Percentiles rank a stretch among this genome's conserved stretches.
These are phyloP conservation scores for Cheiracanthium punctorium DNA, from an alignment of 2,888 invertebrate genomes.

Conservation along the genomic window DNA sequence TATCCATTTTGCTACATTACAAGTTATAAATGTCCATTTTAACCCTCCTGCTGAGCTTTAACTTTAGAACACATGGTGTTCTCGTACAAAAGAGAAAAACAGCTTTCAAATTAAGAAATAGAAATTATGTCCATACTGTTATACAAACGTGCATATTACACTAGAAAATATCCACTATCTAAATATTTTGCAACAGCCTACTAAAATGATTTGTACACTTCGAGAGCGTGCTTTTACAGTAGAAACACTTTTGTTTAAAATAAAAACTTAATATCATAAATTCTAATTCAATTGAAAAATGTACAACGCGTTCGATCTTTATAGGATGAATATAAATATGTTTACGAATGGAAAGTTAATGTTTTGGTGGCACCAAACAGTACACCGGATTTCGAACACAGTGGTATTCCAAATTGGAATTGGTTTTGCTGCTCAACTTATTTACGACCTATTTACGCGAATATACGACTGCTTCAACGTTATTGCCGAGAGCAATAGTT, in stretches of 20 bases:
- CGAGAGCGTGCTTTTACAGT: too few species aligned
- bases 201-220: too few species aligned
- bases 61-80: neutral
- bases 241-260: too few species aligned
- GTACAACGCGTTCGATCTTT: too few species aligned
- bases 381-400: too few species aligned
- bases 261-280: too few species aligned
- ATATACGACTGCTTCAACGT: constrained; percentile 10
- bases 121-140: neutral
- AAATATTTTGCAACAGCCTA: neutral
- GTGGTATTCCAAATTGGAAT: too few species aligned
- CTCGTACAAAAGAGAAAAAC: neutral
- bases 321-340: too few species aligned
- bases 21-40: constrained; percentile 26
- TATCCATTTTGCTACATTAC: constrained; percentile 46
- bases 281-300: too few species aligned
- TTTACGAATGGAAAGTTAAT: too few species aligned
- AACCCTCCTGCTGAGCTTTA: constrained; percentile 50
- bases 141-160: neutral
- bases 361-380: too few species aligned
- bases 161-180: neutral
- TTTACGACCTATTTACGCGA: neutral
- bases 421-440: too few species aligned
- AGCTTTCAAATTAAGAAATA: neutral
- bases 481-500: neutral